Evolutionary conservation across 2,113 vertebrate genomes (phyloP).

Genomic region (Gymnogyps californianus): DNA sequence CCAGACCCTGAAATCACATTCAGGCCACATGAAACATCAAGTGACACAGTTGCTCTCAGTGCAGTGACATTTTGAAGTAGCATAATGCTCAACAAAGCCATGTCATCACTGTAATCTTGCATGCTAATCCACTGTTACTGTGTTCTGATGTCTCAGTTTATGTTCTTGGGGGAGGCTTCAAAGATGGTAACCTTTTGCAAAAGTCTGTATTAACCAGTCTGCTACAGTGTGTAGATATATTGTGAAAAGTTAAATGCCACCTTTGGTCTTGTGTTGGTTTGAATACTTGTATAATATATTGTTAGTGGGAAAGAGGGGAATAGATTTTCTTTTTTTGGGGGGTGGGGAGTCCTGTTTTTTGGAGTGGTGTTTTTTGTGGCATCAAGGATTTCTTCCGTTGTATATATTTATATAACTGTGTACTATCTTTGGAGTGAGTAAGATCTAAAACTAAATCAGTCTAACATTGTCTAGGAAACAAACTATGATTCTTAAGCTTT

Average conservation of each 20-base stretch:
- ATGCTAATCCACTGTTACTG: accelerated
- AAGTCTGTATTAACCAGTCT: neutral
- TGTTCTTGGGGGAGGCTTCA: neutral
- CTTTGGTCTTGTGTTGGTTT: neutral
- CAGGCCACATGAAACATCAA: neutral
- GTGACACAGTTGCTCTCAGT: neutral
- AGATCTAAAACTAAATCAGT: neutral
- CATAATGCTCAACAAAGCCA: neutral
- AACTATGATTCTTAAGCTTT: neutral
- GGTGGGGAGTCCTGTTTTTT: neutral
- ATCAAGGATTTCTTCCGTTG: neutral
- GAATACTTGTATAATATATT: neutral
- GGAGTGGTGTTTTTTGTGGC: neutral
- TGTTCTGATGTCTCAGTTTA: neutral
- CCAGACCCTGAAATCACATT: neutral
- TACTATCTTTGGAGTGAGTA: neutral
- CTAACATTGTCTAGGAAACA: neutral
- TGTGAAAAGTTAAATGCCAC: neutral
- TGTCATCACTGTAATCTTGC: neutral
- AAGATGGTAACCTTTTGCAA: neutral
- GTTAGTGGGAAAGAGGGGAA: neutral
- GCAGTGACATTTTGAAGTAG: neutral
- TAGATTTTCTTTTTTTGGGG: accelerated
- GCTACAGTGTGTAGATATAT: too few species aligned
- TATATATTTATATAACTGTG: neutral